Evolutionary conservation across 92 coral and sea anemone genomes (phyloP), one percentile per base, ranked within the genome.

Genomic region (Epizoanthus stellaris): DNA sequence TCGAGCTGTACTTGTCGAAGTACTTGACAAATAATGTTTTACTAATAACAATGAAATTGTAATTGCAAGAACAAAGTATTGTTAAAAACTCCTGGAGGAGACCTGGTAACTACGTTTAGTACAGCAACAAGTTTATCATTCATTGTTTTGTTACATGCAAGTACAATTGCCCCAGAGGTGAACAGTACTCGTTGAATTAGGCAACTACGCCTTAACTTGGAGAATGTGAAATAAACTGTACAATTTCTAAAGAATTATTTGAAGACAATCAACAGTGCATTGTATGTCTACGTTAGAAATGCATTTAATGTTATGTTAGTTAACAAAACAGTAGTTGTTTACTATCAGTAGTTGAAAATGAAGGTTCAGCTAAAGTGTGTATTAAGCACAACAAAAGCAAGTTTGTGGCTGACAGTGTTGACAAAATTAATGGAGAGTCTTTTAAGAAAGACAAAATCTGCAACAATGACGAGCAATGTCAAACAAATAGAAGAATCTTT

Each of bases 391-490:
- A 47, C 2, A 77, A 67, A 14, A 54, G 62, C 12, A 67, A 81
- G 62, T 57, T 81, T 81, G 73, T 81, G 86, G 77, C 56, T 81
- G 56, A 81, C 86, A 3, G 56, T 54, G 19, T 81, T 81, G 39
- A 65, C 86, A 23, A 52, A 81, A 40, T 21, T 14, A 5, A 65
- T 65, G 34, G 68, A 65, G 16, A 23, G 39, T 23, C 70, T 65
- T 23, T 13, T 65, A 65, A 65, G 23, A 0, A 65, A 65, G 39
- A 21, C 70, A 19, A 63, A 20, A 20, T 19, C 12, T 19, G 38
- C 68, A 19, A 21, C 36, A 0, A 20, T 20, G 36, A 63, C 30
- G 2, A 63, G 68, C 68, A 63, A 12, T 63, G 68, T 63, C 36
- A 12, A 63, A 4, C 34, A 63, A 63, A 63, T 63, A 63, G 68